A percentile compares a stretch with the other conserved stretches of the same genome.
These are phyloP conservation scores for Helicolenus hilgendorfi DNA, from an alignment of 2,797 vertebrate species.

Conservation along the genomic window DNA sequence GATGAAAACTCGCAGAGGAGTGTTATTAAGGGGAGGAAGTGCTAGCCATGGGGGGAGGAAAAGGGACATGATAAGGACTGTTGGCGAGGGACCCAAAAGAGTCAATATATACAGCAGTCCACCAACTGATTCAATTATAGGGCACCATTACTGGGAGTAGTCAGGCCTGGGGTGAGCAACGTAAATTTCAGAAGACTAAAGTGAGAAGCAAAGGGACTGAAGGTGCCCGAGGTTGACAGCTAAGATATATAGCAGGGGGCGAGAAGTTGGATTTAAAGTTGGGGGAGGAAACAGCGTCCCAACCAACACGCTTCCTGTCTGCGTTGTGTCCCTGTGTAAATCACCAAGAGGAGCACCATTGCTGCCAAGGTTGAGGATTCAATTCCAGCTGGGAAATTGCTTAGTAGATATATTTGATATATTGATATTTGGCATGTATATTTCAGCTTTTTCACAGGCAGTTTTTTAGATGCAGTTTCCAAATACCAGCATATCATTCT, in stretches of 20 bases:
- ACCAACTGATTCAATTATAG: conserved; percentile 73
- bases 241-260: conserved; percentile 22
- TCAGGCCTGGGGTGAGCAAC: conserved; percentile 49
- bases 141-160: conserved; percentile 46
- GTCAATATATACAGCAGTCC: conserved; percentile 62
- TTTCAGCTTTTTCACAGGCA: background rate
- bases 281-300: conserved; percentile 13
- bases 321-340: conserved; percentile 33
- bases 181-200: conserved; percentile 45
- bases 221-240: conserved; percentile 48
- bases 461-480: background rate
- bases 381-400: background rate
- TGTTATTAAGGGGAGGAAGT: conserved; percentile 48
- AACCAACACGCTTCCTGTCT: background rate
- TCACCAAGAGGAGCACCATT: background rate
- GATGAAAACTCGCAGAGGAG: conserved; percentile 48
- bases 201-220: conserved; percentile 39
- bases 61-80: conserved; percentile 13
- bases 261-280: conserved; percentile 54
- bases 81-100: conserved; percentile 52
- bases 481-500: background rate
- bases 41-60: conserved; percentile 11
- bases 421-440: background rate
- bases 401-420: background rate
- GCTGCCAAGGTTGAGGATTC: conserved; percentile 29